A percentile compares a stretch with the other conserved stretches of the same genome.
These are phyloP conservation scores for Chelonus formosanus DNA, from an alignment of 2,888 invertebrate species.

Conservation along the genomic window DNA sequence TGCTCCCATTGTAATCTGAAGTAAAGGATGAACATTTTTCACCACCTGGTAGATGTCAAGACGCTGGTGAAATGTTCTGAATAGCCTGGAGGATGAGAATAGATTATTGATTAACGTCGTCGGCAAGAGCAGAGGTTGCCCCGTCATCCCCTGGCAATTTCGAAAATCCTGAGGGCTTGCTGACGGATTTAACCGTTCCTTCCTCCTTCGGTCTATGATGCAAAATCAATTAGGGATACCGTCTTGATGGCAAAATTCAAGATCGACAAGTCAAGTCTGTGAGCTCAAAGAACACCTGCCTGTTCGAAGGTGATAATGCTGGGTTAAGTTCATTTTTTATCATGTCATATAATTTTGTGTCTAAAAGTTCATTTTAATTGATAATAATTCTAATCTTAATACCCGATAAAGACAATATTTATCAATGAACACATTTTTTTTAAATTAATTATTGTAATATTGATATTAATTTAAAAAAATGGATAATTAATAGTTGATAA, in stretches of 20 bases:
- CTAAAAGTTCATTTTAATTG: too few relatives aligned
- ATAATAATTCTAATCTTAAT: too few relatives aligned
- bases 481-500: too few relatives aligned
- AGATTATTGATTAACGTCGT: conserved; percentile 52
- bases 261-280: not conserved
- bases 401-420: too few relatives aligned
- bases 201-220: conserved; percentile 32
- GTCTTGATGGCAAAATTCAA: conserved; percentile 41
- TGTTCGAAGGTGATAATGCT: not conserved
- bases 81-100: conserved; percentile 32
- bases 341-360: not conserved
- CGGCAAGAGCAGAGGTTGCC: conserved; percentile 47
- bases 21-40: conserved; percentile 41
- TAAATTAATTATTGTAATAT: too few relatives aligned
- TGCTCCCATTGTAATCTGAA: conserved; percentile 8
- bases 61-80: conserved; percentile 30
- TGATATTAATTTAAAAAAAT: too few relatives aligned
- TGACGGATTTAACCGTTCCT: conserved; percentile 40
- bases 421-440: too few relatives aligned
- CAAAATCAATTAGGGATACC: conserved; percentile 44
- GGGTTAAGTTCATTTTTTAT: conserved; percentile 22
- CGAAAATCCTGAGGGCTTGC: conserved; percentile 46
- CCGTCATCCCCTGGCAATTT: conserved; percentile 59
- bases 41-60: conserved; percentile 41
- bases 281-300: conserved; percentile 9